Evolutionary conservation across 2,888 invertebrate genomes (phyloP), one percentile per base, ranked within the genome.

Genomic region (Drosophila affinis): DNA sequence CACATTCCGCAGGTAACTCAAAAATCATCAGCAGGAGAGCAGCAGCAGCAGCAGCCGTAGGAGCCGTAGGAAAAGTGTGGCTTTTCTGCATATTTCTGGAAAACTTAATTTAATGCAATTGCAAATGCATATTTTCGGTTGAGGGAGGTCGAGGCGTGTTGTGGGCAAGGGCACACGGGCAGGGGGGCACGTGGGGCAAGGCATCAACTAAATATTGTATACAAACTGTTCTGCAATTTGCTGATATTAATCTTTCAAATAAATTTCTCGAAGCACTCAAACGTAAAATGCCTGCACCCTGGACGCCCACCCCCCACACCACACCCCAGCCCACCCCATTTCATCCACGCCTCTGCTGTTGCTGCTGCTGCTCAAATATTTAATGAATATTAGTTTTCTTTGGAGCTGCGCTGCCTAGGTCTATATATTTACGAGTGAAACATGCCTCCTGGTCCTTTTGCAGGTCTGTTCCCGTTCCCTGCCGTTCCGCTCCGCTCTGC

Each of bases 31-130:
- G 54, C 62, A 29, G 55, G 34, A 18, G n/a, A 44, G 5, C 18
- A 18, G 12, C 21, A 29, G 59, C 17, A 34, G 32, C 51, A 46
- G 53, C 39, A 14, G 18, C 34, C 9, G 56, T 57, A 54, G 34
- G 24, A 44, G 52, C 55, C 59, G 24, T 49, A 48, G 56, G 56
- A 59, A 57, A 70, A 65, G 34, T 55, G 49, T 56, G 49, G 55
- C 32, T 18, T n/a, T 21, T 34, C 21, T 72, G 51, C 39, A 46
- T 45, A 63, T 60, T 78, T 70, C 70, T 39, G 39, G 7, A 70
- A 67, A 87, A 78, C 79, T 87, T 78, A 78, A 81, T 84, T 84
- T 84, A 84, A 74, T 76, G 76, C 79, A 79, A 60, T 77, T 71
- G 67, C 65, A 54, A 54, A 51, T 83, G 72, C 76, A 86, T 83